Evolutionary conservation across 2,797 vertebrate species (phyloP).

Genomic region (Avahi laniger): DNA sequence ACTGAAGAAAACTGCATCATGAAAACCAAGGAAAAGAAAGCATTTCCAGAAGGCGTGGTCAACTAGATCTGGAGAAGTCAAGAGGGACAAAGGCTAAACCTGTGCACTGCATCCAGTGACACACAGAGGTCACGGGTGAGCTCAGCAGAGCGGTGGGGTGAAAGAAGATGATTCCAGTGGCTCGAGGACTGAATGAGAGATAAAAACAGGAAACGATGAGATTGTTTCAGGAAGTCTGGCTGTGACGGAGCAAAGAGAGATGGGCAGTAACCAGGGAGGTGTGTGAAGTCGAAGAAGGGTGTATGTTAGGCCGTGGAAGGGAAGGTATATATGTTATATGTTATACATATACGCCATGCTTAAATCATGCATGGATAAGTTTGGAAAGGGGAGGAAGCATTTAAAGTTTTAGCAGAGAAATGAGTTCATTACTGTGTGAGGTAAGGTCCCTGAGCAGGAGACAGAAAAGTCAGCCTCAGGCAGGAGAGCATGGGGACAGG

Average conservation of each 20-base stretch:
- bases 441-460: neutral
- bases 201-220: neutral
- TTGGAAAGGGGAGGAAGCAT: neutral
- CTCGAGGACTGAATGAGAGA: neutral
- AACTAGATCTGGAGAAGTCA: neutral
- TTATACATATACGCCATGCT: neutral
- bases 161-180: neutral
- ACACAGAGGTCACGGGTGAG: neutral
- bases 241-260: neutral
- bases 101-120: neutral
- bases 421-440: neutral
- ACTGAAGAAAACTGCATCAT: rapidly evolving
- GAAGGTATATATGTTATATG: neutral
- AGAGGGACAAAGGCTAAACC: neutral
- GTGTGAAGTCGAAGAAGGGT: neutral
- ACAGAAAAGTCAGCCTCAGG: neutral
- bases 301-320: neutral
- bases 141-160: neutral
- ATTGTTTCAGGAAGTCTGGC: neutral
- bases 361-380: neutral
- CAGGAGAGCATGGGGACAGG: neutral
- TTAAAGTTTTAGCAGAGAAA: neutral
- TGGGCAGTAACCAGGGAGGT: neutral
- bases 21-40: neutral
- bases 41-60: neutral